Evolutionary conservation across 2,888 invertebrate species (phyloP), one percentile per base, ranked within the genome.

Genomic region (Macrostomum cliftonense): DNA sequence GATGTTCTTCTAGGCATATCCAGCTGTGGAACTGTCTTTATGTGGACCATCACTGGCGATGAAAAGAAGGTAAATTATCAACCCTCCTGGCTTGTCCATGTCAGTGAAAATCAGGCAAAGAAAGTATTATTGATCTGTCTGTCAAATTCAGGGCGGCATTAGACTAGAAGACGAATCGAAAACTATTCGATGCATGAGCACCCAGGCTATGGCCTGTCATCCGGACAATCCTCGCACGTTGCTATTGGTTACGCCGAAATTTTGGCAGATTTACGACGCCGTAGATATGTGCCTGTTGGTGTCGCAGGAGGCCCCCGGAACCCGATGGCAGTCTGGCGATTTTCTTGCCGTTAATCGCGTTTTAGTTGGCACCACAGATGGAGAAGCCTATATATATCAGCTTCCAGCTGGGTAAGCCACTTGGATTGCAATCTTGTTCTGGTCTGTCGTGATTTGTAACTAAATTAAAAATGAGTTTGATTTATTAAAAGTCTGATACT

Each of bases 151-250:
- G 28, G 28, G 28, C 2, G 40, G 17, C 40, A 9, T 40, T 12
- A 78, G 91, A 40, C 89, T 85, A 67, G 97, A 97, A 69, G 75
- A 93, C 67, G 97, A 99, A 66, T 91, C 91, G 44, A 97, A 95
- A 66, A 87, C 91, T 60, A 85, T 97, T 45, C 79, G 87, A 1
- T 88, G 91, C 59, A 73, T 89, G 45, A 91, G 91, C 73, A 91
- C 93, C 1, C 77, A 88, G 42, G 84, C 82, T 1, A 76, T 95
- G 65, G 83, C 84, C 59, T 93, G 93, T 63, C 95, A 93, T 65
- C 78, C 84, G 0, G 85, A 85, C 68, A 95, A 95, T 71, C 91
- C 93, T 63, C 77, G 95, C 45, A 93, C 93, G 0, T 89, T 97
- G 28, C 77, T 99, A 12, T 85, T 97, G 45, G 89, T 97, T 1